These are phyloP conservation scores for Callopanchax toddi DNA, from an alignment of 2,113 vertebrate genomes.

Conservation along the genomic window DNA sequence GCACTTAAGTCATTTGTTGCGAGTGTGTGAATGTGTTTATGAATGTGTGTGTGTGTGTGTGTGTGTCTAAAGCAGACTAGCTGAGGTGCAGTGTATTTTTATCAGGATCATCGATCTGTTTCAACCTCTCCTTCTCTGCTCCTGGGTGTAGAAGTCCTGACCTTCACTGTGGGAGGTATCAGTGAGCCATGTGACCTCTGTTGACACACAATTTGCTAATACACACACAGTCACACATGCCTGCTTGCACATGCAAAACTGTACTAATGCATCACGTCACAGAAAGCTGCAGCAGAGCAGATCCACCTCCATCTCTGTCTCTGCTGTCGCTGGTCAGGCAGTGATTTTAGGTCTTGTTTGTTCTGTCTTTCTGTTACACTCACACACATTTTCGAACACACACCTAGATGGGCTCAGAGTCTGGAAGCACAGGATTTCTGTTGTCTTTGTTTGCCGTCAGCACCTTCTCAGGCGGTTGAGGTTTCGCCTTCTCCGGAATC, in stretches of 20 bases:
- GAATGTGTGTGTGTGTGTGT: conserved; percentile 51
- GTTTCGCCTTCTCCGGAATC: conserved; percentile 74
- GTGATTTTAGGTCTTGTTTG: neutral
- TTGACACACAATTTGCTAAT: conserved; percentile 37
- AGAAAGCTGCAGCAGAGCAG: neutral
- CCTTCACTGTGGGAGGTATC: conserved; percentile 79
- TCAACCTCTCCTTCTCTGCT: conserved; percentile 60
- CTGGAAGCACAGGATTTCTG: conserved; percentile 70
- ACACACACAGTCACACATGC: conserved; percentile 39
- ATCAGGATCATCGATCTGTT: conserved; percentile 76
- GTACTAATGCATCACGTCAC: neutral
- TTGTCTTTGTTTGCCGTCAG: conserved; percentile 80
- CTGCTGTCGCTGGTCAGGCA: neutral
- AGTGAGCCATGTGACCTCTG: conserved; percentile 68
- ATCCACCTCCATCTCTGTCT: neutral
- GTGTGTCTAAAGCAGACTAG: conserved; percentile 65
- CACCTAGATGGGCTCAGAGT: conserved; percentile 19
- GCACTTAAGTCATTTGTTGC: conserved; percentile 72
- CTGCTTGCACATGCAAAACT: conserved; percentile 30
- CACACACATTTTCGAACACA: conserved; percentile 10
- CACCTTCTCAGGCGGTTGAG: conserved; percentile 78
- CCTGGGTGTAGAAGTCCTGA: conserved; percentile 72
- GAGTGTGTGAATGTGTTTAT: conserved; percentile 56
- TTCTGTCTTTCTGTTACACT: neutral
- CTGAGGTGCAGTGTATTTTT: conserved; percentile 78